Conservation (phyloP, 2,888 invertebrate species). For the Charanyca ferruginea region DNA sequence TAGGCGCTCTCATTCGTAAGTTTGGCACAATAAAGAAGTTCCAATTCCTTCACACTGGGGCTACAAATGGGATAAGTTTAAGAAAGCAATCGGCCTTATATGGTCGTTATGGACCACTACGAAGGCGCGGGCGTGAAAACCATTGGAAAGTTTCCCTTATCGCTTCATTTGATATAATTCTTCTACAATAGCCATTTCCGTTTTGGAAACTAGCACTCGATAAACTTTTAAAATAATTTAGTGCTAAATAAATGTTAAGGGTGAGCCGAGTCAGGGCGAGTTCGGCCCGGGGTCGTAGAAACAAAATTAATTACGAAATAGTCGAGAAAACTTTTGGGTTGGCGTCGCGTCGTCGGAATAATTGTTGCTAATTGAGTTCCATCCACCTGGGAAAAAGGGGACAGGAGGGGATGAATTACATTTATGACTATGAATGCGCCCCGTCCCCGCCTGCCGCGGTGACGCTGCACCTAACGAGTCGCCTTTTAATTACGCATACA, state of each 20-base stretch:
- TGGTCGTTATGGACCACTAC: conserved; percentile 88
- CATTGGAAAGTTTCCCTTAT: conserved; percentile 86
- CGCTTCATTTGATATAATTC: conserved; percentile 84
- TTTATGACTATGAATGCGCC: conserved; percentile 64
- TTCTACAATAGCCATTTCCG: conserved; percentile 71
- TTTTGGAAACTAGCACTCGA: conserved; percentile 65
- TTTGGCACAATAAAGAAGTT: conserved; percentile 89
- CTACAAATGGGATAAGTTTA: conserved; percentile 90
- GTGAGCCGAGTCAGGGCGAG: conserved; percentile 69
- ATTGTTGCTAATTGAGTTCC: conserved; percentile 89
- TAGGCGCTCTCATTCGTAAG: conserved; percentile 83
- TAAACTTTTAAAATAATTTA: conserved; percentile 73
- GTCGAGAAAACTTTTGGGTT: conserved; percentile 85
- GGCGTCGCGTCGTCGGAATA: conserved; percentile 82
- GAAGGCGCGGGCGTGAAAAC: conserved; percentile 85
- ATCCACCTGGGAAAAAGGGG: conserved; percentile 78
- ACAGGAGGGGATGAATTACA: conserved; percentile 71
- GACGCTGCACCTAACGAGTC: conserved; percentile 70
- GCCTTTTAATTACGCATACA: conserved; percentile 71
- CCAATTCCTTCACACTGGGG: conserved; percentile 82
- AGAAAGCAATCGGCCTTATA: conserved; percentile 90
- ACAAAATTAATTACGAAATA: conserved; percentile 89
- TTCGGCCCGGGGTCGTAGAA: conserved; percentile 76
- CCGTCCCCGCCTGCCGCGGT: conserved; percentile 22
- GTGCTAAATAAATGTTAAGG: conserved; percentile 70